Percentiles rank a stretch among this genome's conserved stretches.
phyloP scores from a whole-genome alignment of 1,140 invertebrate genomes.

The Aphaenogaster ashmeadi region DNA sequence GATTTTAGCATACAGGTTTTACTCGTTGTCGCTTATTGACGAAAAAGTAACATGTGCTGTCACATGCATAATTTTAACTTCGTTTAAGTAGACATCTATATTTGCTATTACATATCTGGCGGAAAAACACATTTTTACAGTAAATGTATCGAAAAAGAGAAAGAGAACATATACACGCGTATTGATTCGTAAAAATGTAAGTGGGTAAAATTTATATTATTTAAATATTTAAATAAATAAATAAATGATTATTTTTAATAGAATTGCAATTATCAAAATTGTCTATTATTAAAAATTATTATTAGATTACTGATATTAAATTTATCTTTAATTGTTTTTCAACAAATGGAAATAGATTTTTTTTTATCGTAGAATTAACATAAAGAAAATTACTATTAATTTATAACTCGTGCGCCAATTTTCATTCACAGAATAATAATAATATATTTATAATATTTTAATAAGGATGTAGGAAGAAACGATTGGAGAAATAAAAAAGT shows the following conservation, averaged over 20 bases:
- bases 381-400: not conserved
- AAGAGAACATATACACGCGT: not conserved
- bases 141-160: not conserved
- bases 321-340: not conserved
- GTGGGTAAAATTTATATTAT: not conserved
- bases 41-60: conserved; percentile 22
- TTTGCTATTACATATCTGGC: not conserved
- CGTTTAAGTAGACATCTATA: conserved; percentile 14
- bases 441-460: not conserved
- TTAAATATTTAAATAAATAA: conserved; percentile 18
- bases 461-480: not conserved
- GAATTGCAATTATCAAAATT: not conserved
- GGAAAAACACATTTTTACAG: not conserved
- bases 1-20: conserved; percentile 49
- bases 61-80: conserved; percentile 34
- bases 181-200: not conserved
- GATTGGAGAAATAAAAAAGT: not conserved
- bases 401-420: not conserved
- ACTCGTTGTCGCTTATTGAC: conserved; percentile 4
- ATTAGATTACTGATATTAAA: not conserved
- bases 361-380: not conserved
- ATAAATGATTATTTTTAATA: not conserved
- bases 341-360: not conserved
- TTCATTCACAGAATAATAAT: not conserved
- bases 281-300: not conserved